Base-by-base conservation (phyloP, 2,113 vertebrate species). In the Hoplias malabaricus region DNA sequence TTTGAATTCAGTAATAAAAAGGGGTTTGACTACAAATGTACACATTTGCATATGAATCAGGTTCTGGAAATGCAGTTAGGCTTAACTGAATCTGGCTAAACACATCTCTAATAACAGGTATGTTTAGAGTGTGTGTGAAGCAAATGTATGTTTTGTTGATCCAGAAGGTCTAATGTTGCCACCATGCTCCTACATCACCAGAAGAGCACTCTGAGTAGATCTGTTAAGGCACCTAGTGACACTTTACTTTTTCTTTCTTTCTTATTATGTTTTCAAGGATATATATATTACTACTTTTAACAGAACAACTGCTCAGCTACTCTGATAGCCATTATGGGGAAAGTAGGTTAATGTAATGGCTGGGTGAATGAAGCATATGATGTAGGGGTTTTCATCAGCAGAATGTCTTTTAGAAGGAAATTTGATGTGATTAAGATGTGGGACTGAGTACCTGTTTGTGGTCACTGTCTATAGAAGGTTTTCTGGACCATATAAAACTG, bases 341-440 rank as follows among this genome's bases (percentile, higher is more conserved):
- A 63, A 63, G 59, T 63, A 63, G 59, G 59, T 36, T 63, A 63
- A 63, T 63, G 31, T 36, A 63, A 36, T 63, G 19, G 59, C 33
- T 36, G 19, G 2, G 59, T 34, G 31, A 34, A 34, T 59, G 13
- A 63, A 33, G 36, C 14, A 23, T 14, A 36, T n/a, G 16, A 16
- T 19, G 31, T 19, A 16, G 5, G n/a, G 29, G 29, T 19, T 63
- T 63, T 62, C 16, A 36, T 62, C 31, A 34, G 13, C 31, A 4
- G 16, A 50, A 53, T 53, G 19, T 53, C 3, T 53, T n/a, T 53
- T 23, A 53, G 8, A 53, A 53, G n/a, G 48, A 23, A 21, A 53
- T 53, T 53, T 53, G 19, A 53, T 19, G 48, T 53, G 48, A 23
- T 53, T 63, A 34, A 11, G 31, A 63, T 34, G 10, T 63, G 59